Evolutionary conservation across 1,140 invertebrate species (phyloP), one percentile per base, ranked within the genome.

Genomic region (Contarinia nasturtii): DNA sequence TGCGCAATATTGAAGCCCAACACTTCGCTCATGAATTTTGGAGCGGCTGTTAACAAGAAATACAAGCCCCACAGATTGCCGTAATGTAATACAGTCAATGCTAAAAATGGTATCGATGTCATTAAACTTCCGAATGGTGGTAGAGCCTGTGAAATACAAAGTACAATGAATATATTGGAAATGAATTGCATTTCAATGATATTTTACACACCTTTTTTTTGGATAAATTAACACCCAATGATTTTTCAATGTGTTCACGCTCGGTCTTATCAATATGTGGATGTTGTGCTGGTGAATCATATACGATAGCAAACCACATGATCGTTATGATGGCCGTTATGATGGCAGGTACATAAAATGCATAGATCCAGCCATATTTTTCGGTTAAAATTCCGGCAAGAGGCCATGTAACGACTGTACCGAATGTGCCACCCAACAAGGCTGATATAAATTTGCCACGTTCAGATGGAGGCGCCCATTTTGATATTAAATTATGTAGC

Each of bases 21-120:
- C 11, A 89, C 80, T 58, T 80, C 75, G 33, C 83, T 77, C 52
- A 93, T 76, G 60, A 90, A 95, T 47, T 85, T 89, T 0, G 91
- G 91, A 5, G 91, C 79, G 44, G 82, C 80, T 0, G 83, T 91
- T 50, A 93, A 73, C 52, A 93, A 77, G 51, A 84, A 79, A 52
- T 80, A 83, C 52, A 92, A 65, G 5, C 80, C 80, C 80, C 80
- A 85, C 55, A 81, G 68, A 51, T 80, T 83, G 21, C 80, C 80
- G 54, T 79, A 80, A 51, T 84, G 80, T n/a, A 80, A 61, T 49
- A 77, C 61, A 5, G 73, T 51, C 49, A 83, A 62, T 0, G 73
- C 74, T 60, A 78, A 68, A 57, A 83, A 83, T 22, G 80, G 80
- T 33, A 75, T 50, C 0, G 79, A 83, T 2, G 71, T 68, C 1